phyloP scores from a whole-genome alignment of 2,113 vertebrate genomes.

The Hylia prasina region DNA sequence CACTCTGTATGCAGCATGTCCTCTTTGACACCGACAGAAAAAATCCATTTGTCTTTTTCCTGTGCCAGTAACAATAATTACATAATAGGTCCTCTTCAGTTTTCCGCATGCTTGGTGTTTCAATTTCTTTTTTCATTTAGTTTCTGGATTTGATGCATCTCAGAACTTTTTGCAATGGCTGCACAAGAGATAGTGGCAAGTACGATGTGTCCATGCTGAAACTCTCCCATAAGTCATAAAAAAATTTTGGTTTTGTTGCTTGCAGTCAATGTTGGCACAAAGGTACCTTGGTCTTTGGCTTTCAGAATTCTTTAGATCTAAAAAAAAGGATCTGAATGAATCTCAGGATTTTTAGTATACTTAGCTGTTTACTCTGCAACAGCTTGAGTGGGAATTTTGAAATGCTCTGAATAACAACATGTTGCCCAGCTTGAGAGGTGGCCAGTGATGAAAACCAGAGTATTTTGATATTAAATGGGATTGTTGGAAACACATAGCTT shows the following conservation, averaged over 20 bases:
- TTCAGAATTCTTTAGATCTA: background rate
- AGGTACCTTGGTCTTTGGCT: accelerated
- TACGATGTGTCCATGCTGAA: background rate
- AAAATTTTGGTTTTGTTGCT: background rate
- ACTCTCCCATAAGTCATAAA: background rate
- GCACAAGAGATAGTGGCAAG: background rate
- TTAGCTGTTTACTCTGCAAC: background rate
- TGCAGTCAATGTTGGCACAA: background rate
- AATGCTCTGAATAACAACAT: background rate
- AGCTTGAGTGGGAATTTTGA: background rate
- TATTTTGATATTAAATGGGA: background rate
- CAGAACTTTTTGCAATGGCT: background rate
- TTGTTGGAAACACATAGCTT: background rate
- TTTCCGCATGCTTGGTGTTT: background rate
- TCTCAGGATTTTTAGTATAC: background rate
- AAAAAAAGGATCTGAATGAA: background rate
- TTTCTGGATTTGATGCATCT: background rate
- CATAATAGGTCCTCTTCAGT: background rate
- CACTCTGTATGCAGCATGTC: background rate
- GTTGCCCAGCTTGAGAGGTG: background rate
- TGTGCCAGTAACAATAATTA: background rate
- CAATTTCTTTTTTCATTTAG: background rate
- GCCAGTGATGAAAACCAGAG: background rate
- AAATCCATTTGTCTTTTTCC: background rate
- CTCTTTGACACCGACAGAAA: background rate